Conservation (phyloP, 2,113 vertebrate genomes). For the Cinclus mexicanus region DNA sequence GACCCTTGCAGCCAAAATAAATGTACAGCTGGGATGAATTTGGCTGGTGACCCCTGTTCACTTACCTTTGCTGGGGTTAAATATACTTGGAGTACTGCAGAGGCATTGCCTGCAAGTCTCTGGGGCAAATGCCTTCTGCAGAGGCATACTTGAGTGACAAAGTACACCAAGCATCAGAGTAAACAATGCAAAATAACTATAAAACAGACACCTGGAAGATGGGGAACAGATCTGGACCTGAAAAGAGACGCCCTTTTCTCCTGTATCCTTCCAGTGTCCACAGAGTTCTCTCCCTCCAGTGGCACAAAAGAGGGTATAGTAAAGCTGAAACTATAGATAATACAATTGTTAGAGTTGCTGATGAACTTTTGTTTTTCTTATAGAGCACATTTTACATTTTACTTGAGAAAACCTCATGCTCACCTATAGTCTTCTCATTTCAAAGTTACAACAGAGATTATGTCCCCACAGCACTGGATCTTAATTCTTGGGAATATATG, state of each 20-base stretch:
- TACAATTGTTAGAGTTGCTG: not conserved
- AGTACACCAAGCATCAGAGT: not conserved
- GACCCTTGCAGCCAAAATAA: conserved; percentile 57
- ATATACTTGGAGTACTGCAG: not conserved
- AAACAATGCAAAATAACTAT: not conserved
- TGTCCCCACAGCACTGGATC: not conserved
- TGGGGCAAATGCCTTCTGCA: conserved; percentile 17
- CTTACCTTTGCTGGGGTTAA: not conserved
- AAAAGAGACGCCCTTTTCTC: not conserved
- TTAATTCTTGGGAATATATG: not conserved
- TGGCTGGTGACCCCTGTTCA: not conserved
- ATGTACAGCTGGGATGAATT: not conserved
- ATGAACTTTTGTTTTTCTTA: not conserved
- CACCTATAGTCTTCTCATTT: not conserved
- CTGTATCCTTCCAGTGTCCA: not conserved
- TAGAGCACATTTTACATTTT: not conserved
- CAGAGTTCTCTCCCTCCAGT: not conserved
- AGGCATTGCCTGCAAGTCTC: not conserved
- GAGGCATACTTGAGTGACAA: not conserved
- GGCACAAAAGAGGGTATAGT: not conserved
- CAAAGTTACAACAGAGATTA: not conserved
- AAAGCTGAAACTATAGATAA: not conserved
- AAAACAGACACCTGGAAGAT: not conserved
- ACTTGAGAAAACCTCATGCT: not conserved
- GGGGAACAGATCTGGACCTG: not conserved